Base-by-base conservation (phyloP, 2,113 vertebrate genomes). In the Synchiropus splendidus region DNA sequence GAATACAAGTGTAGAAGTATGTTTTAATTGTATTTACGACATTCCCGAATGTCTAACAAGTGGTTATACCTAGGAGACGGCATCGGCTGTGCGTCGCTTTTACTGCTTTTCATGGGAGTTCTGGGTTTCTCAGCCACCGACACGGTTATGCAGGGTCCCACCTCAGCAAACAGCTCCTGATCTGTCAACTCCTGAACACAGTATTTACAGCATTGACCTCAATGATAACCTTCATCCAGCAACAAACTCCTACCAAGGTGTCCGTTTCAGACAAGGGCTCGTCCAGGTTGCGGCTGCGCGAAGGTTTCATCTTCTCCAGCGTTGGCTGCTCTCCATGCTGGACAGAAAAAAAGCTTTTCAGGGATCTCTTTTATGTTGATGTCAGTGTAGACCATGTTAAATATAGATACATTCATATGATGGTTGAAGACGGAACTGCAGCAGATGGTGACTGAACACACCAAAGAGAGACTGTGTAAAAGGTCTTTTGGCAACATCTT, bases 111-210 rank as follows among this genome's bases (percentile, higher is more conserved):
- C 78, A 90, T 59, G 15, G 90, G 89, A 0, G 90, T 89, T 45
- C 86, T 87, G 42, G 88, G 79, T 78, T 91, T 92, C 52, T 92
- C 90, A 4, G 87, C 85, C 45, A 86, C 85, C 0, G 89, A 90
- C 47, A 90, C 87, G 0, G 70, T 88, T 56, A 87, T 86, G 56
- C 74, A 77, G 6, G 88, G 79, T 10, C 81, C 83, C 2, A 76
- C 42, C 5, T 89, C 90, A 0, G 76, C 73, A 33, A 87, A 86
- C 58, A 81, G 64, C 58, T 91, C 90, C 75, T 86, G 89, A 35
- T 91, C 89, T 0, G 78, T 80, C 8, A 85, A 54, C 52, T 92
- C 89, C 89, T 91, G 35, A 36, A 45, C 51, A 54, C 32, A 43
- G 8, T 5, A 8, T 4, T 27, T n/a, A n/a, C n/a, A n/a, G n/a